phyloP scores from a whole-genome alignment of 1,140 invertebrate genomes.

The Dendrolimus kikuchii region DNA sequence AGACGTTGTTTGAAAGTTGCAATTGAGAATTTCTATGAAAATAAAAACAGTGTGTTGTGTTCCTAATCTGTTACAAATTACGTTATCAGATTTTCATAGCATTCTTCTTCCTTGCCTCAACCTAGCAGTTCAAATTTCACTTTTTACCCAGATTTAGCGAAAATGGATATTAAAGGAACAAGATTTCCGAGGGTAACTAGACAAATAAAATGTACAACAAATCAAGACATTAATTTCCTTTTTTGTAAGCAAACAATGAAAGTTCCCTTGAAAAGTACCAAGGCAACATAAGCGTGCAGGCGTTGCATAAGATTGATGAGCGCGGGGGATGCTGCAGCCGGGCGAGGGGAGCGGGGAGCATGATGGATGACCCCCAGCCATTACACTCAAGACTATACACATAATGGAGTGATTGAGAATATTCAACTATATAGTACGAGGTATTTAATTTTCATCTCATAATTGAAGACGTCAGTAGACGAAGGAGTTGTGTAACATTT shows the following conservation, averaged over 20 bases:
- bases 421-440: neutral
- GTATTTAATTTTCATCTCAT: slow-evolving; percentile 1
- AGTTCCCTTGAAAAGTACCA: slow-evolving; percentile 33
- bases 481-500: too few species aligned
- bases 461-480: neutral
- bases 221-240: slow-evolving; percentile 1
- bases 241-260: slow-evolving; percentile 4
- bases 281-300: slow-evolving; percentile 25
- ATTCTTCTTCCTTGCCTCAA: too few species aligned
- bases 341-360: slow-evolving; percentile 12
- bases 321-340: slow-evolving; percentile 18
- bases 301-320: slow-evolving; percentile 50
- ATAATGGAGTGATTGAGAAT: neutral
- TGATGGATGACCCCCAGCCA: slow-evolving; percentile 28
- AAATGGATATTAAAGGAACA: too few species aligned
- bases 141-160: too few species aligned
- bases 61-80: too few species aligned
- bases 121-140: too few species aligned
- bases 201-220: neutral
- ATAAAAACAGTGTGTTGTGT: too few species aligned
- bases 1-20: too few species aligned
- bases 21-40: too few species aligned
- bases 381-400: slow-evolving; percentile 14
- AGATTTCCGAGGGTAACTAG: too few species aligned
- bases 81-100: too few species aligned